Evolutionary conservation across 2,888 invertebrate species (phyloP).

Genomic region (Mythimna lalbum): DNA sequence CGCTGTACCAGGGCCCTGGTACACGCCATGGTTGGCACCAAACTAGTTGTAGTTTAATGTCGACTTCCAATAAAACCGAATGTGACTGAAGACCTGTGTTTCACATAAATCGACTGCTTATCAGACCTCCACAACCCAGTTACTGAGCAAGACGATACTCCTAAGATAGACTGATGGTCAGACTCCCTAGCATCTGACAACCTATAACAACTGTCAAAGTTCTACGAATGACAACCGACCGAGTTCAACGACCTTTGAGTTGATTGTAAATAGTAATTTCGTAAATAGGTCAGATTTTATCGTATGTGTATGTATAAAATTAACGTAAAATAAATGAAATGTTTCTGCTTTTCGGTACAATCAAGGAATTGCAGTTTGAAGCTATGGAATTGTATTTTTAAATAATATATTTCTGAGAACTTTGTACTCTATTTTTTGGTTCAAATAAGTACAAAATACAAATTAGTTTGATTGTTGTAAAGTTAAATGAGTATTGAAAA

Average conservation of each 20-base stretch:
- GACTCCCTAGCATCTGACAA: too few relatives aligned
- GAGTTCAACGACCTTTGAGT: background rate
- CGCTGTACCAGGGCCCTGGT: too few relatives aligned
- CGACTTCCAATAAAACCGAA: too few relatives aligned
- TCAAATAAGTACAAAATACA: background rate
- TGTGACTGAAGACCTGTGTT: too few relatives aligned
- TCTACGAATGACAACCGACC: too few relatives aligned
- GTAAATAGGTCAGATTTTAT: constrained; percentile 26
- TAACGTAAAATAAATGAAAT: constrained; percentile 21
- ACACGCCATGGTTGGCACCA: too few relatives aligned
- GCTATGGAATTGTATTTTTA: constrained; percentile 2
- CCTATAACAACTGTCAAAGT: too few relatives aligned
- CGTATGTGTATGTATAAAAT: background rate
- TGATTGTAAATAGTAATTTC: constrained; percentile 14
- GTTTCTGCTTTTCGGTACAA: background rate
- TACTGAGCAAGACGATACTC: too few relatives aligned
- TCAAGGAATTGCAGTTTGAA: background rate
- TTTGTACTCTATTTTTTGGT: background rate
- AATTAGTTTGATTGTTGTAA: background rate
- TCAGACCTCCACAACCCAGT: too few relatives aligned
- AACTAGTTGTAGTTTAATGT: too few relatives aligned
- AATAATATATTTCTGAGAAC: background rate
- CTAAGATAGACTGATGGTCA: too few relatives aligned
- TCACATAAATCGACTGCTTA: too few relatives aligned
- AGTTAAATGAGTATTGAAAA: background rate